phyloP scores from a whole-genome alignment of 2,797 vertebrate genomes.

The Sylvilagus floridanus region DNA sequence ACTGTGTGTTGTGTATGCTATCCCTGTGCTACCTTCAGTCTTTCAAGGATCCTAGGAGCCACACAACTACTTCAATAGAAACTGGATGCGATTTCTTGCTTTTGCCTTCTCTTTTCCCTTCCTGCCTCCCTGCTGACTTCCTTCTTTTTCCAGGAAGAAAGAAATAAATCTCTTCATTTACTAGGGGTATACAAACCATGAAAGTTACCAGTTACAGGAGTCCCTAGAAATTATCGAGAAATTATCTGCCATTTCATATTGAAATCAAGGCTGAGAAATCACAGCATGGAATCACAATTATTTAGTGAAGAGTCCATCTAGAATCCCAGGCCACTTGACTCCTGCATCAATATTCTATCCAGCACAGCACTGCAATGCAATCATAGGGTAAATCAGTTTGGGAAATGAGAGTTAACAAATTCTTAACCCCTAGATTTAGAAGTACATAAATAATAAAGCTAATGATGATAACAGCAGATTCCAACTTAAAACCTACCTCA shows the following conservation, averaged over 20 bases:
- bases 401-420: neutral
- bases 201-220: neutral
- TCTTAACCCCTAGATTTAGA: neutral
- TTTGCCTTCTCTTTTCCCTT: conserved; percentile 23
- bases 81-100: neutral
- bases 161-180: conserved; percentile 26
- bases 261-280: conserved; percentile 35
- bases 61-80: neutral
- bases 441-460: neutral
- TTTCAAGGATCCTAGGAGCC: neutral
- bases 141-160: neutral
- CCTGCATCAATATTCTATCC: neutral
- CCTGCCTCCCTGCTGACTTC: neutral
- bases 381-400: neutral
- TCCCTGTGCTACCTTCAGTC: neutral
- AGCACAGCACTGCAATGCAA: neutral
- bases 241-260: neutral
- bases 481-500: conserved; percentile 54
- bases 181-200: neutral
- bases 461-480: neutral
- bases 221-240: conserved; percentile 26
- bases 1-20: accelerated
- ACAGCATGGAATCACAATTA: neutral
- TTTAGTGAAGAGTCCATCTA: neutral
- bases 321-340: neutral